Evolutionary conservation across 2,797 vertebrate species (phyloP), one percentile per base, ranked within the genome.

Genomic region (Siniperca undulata): DNA sequence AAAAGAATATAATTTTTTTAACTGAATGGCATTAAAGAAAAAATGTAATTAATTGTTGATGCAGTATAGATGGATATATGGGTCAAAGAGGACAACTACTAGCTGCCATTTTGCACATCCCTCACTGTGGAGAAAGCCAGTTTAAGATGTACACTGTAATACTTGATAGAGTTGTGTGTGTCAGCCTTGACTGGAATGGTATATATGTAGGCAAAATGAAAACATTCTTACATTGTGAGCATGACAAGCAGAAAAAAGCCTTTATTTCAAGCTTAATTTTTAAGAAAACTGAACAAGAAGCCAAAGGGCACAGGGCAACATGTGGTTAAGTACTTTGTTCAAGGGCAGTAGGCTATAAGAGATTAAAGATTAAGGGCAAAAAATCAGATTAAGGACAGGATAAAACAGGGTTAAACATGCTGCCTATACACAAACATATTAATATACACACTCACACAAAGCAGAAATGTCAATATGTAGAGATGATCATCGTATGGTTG

Each of bases 351-450:
- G 30, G 30, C 30, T 71, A 67, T 72, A 74, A 84, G 68, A 84
- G 86, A 90, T 90, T 85, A 92, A 68, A 85, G 88, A 93, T 93
- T 89, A 88, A 77, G 84, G 88, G 89, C 80, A 91, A 81, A 83
- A 78, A 16, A 83, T 81, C 69, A 80, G 84, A 93, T 91, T 91
- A 92, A 74, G 83, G 40, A 6, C 7, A 2, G 67, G 27, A 81
- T 78, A 81, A 74, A 72, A 74, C 76, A 71, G 69, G 73, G 77
- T 88, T 85, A 85, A 65, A 70, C 59, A 55, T 61, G 27, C 10
- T 24, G 22, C 38, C 4, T n/a, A 55, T 40, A 70, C 30, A 80
- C 6, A 70, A 13, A 70, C 55, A 68, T 66, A 38, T 56, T 16
- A 52, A 48, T 74, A 42, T 30, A 78, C 40, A 65, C 13, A 24